These are phyloP conservation scores for Plumapathes pennacea DNA, from an alignment of 92 coral and sea anemone genomes.

Conservation along the genomic window DNA sequence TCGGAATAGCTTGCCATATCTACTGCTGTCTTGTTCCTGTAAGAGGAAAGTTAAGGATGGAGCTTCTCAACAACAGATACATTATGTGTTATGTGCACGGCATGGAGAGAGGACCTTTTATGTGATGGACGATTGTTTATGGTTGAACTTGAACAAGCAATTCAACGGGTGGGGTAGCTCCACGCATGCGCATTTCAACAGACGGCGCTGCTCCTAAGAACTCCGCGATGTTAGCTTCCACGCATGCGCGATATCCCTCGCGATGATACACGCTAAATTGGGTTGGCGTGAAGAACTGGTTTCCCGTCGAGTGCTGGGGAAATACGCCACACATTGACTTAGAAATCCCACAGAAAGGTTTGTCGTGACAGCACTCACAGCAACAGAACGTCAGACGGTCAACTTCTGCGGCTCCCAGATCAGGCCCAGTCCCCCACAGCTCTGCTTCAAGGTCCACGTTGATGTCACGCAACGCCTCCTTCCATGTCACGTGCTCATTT, in stretches of 20 bases:
- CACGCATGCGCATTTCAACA: no score
- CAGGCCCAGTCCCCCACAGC: slow-evolving; percentile 67
- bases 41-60: no score
- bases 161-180: no score
- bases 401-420: slow-evolving; percentile 40
- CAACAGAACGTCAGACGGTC: slow-evolving; percentile 62
- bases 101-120: no score
- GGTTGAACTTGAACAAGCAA: no score
- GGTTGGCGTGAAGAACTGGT: slow-evolving; percentile 66
- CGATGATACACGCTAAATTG: slow-evolving; percentile 63
- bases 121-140: no score
- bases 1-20: no score
- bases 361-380: slow-evolving; percentile 56
- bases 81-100: no score
- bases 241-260: slow-evolving; percentile 68
- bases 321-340: slow-evolving; percentile 35
- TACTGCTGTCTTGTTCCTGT: no score
- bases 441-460: slow-evolving; percentile 36
- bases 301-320: slow-evolving; percentile 56
- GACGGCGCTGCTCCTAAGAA: slow-evolving; percentile 9
- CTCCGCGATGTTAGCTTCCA: slow-evolving; percentile 43
- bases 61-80: no score
- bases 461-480: slow-evolving; percentile 17
- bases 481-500: slow-evolving; percentile 23
- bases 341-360: slow-evolving; percentile 19